Evolutionary conservation across 2,888 invertebrate species (phyloP).

Genomic region (Patella pellucida): DNA sequence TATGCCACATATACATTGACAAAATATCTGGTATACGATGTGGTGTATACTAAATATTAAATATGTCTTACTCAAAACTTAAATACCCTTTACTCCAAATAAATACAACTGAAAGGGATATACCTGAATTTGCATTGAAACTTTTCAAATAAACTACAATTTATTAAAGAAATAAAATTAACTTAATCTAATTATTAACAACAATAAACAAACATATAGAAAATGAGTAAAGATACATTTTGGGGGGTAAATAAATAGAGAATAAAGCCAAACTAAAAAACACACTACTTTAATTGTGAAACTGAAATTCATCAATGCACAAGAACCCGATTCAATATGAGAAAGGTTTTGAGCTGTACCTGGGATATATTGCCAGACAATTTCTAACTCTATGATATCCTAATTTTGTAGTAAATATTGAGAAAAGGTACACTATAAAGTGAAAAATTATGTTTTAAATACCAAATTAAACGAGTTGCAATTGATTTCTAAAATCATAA

Average conservation of each 20-base stretch:
- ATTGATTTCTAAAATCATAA: too few relatives aligned
- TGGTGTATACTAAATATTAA: background rate
- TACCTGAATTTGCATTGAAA: background rate
- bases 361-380: background rate
- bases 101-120: background rate
- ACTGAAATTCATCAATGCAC: too few relatives aligned
- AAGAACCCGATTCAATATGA: background rate
- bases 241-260: background rate
- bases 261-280: conserved; percentile 12
- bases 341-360: background rate
- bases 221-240: background rate
- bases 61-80: background rate
- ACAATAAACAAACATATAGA: background rate
- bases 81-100: background rate
- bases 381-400: background rate
- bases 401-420: background rate
- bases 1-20: background rate
- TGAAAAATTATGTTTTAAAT: background rate
- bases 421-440: background rate
- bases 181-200: background rate
- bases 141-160: background rate
- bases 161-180: background rate
- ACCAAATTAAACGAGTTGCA: too few relatives aligned
- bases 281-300: background rate
- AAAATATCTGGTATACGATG: background rate